Conservation (phyloP, 2,888 invertebrate species). For the Eupeodes latifasciatus region DNA sequence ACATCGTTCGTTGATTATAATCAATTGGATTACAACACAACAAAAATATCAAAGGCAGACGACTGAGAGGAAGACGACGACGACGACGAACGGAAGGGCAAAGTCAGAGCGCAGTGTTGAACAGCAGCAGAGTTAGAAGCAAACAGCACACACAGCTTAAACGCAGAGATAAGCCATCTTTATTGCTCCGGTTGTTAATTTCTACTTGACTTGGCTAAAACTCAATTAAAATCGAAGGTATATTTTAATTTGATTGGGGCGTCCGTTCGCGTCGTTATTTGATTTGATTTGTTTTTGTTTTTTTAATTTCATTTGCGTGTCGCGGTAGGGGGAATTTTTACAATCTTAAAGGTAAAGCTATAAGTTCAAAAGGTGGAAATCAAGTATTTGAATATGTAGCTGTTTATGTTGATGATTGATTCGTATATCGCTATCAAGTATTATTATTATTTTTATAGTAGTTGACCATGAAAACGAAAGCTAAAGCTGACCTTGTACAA, state of each 20-base stretch:
- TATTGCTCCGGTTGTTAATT: constrained; percentile 71
- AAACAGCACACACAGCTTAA: constrained; percentile 57
- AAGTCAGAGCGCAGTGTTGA: background rate
- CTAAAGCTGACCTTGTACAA: constrained; percentile 68
- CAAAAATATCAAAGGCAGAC: background rate
- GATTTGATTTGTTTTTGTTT: constrained; percentile 42
- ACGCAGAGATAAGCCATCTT: constrained; percentile 69
- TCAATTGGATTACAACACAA: constrained; percentile 43
- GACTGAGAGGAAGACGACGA: no score
- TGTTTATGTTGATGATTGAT: constrained; percentile 40
- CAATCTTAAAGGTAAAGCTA: constrained; percentile 4
- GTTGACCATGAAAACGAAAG: constrained; percentile 73
- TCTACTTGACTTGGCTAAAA: constrained; percentile 60
- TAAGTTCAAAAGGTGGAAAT: constrained; percentile 10
- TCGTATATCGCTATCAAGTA: constrained; percentile 22
- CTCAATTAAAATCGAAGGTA: constrained; percentile 70
- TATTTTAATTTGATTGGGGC: constrained; percentile 64
- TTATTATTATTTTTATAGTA: background rate
- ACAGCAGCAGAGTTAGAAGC: constrained; percentile 10
- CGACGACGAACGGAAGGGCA: background rate
- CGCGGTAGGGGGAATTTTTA: background rate
- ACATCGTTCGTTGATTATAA: constrained; percentile 61
- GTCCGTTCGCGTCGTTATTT: constrained; percentile 10
- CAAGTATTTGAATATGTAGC: constrained; percentile 9
- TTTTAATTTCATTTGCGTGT: background rate